Conservation (phyloP, 2,113 vertebrate genomes). For the Paramisgurnus dabryanus region DNA sequence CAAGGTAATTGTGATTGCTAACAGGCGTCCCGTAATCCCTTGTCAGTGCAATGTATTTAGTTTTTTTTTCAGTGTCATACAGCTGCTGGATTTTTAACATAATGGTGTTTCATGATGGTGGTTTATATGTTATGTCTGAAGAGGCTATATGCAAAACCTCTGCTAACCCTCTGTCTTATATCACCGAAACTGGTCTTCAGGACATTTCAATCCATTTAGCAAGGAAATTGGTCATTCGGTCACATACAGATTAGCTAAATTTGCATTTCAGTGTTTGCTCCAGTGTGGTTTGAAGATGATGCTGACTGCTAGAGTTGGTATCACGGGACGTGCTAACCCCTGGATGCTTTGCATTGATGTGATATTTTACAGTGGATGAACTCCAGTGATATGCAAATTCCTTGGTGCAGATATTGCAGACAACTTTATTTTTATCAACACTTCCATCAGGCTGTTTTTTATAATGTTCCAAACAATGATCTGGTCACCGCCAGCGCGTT, state of each 20-base stretch:
- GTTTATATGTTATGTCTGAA: neutral
- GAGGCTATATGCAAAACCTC: neutral
- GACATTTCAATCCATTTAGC: neutral
- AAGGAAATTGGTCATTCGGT: neutral
- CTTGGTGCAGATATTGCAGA: too few species aligned
- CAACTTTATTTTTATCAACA: too few species aligned
- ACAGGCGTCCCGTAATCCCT: conserved; percentile 9
- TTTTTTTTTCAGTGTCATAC: conserved; percentile 13
- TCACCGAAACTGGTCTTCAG: neutral
- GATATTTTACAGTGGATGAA: too few species aligned
- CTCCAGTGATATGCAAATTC: too few species aligned
- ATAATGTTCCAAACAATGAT: too few species aligned
- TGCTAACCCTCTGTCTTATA: neutral
- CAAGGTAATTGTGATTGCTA: conserved; percentile 20
- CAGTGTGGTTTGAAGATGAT: neutral
- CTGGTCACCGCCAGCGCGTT: too few species aligned
- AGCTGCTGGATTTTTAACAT: neutral
- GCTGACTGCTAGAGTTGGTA: neutral
- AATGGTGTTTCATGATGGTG: neutral
- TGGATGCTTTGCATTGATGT: too few species aligned
- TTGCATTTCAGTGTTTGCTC: too few species aligned
- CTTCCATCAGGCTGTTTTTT: too few species aligned
- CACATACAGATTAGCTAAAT: neutral
- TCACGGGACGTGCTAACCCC: too few species aligned
- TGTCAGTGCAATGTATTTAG: neutral